Evolutionary conservation across 1,140 invertebrate genomes (phyloP).

Genomic region (Hycleus phaleratus): DNA sequence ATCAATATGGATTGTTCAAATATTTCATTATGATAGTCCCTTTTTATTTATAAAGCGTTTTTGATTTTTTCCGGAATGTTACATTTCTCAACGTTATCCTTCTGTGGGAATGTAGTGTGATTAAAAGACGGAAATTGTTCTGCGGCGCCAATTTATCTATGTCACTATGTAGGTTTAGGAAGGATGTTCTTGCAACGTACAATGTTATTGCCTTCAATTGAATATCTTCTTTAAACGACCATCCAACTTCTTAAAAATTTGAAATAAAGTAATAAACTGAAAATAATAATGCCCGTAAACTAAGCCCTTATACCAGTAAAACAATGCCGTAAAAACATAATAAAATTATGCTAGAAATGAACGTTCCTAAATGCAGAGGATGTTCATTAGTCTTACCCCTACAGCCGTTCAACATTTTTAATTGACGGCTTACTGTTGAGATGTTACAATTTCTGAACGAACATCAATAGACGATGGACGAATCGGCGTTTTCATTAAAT

Average conservation of each 20-base stretch:
- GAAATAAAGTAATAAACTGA: neutral
- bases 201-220: slow-evolving; percentile 12
- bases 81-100: slow-evolving; percentile 24
- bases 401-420: slow-evolving; percentile 5
- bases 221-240: slow-evolving; percentile 17
- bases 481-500: too few relatives aligned
- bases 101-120: slow-evolving; percentile 33
- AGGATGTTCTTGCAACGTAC: slow-evolving; percentile 15
- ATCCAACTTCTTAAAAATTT: neutral
- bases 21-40: slow-evolving; percentile 1
- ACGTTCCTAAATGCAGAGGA: slow-evolving; percentile 8
- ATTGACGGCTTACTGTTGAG: slow-evolving; percentile 2
- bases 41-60: slow-evolving; percentile 6
- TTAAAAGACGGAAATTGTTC: slow-evolving; percentile 36
- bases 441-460: neutral
- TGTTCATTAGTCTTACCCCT: slow-evolving; percentile 13
- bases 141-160: slow-evolving; percentile 35
- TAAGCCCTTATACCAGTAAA: slow-evolving; percentile 1
- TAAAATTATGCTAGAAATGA: slow-evolving; percentile 12
- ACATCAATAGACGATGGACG: neutral
- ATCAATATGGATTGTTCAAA: neutral
- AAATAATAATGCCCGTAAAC: slow-evolving; percentile 12
- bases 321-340: slow-evolving; percentile 8
- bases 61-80: slow-evolving; percentile 19
- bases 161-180: slow-evolving; percentile 24